Evolutionary conservation across 2,888 invertebrate species (phyloP).

Genomic region (Geotrupes spiniger): DNA sequence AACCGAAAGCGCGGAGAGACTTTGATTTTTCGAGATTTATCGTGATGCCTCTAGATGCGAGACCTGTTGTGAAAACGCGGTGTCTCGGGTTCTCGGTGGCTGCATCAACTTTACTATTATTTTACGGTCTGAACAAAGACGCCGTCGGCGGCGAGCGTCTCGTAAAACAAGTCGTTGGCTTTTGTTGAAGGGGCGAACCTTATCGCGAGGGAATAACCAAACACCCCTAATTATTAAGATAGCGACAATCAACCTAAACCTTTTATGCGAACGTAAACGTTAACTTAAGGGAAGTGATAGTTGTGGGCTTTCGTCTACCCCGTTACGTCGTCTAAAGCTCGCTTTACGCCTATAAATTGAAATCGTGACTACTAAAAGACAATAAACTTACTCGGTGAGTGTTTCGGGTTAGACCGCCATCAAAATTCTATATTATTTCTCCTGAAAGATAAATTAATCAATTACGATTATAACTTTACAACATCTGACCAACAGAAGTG

Average conservation of each 20-base stretch:
- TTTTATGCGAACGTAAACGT: conserved; percentile 38
- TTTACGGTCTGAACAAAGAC: conserved; percentile 39
- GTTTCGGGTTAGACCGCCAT: too few species aligned
- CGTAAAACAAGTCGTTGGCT: conserved; percentile 39
- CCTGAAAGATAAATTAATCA: too few species aligned
- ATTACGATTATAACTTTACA: too few species aligned
- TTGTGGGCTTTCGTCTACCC: conserved; percentile 15
- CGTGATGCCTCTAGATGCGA: conserved; percentile 28
- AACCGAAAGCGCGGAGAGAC: conserved; percentile 4
- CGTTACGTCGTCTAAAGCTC: not conserved
- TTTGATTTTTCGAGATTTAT: conserved; percentile 28
- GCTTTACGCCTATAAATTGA: not conserved
- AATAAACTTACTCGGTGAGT: too few species aligned
- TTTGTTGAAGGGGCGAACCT: conserved; percentile 32
- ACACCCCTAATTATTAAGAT: conserved; percentile 41
- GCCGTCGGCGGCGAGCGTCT: conserved; percentile 34
- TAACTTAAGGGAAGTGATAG: conserved; percentile 19
- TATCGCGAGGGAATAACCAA: conserved; percentile 37
- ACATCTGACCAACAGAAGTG: too few species aligned
- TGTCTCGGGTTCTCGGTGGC: conserved; percentile 9
- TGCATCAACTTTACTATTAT: conserved; percentile 29
- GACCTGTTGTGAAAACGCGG: conserved; percentile 35
- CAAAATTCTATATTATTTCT: too few species aligned
- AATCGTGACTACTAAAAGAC: not conserved
- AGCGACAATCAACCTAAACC: conserved; percentile 38